Evolutionary conservation across 2,797 vertebrate genomes (phyloP), one percentile per base, ranked within the genome.

Genomic region (Lepus townsendii): DNA sequence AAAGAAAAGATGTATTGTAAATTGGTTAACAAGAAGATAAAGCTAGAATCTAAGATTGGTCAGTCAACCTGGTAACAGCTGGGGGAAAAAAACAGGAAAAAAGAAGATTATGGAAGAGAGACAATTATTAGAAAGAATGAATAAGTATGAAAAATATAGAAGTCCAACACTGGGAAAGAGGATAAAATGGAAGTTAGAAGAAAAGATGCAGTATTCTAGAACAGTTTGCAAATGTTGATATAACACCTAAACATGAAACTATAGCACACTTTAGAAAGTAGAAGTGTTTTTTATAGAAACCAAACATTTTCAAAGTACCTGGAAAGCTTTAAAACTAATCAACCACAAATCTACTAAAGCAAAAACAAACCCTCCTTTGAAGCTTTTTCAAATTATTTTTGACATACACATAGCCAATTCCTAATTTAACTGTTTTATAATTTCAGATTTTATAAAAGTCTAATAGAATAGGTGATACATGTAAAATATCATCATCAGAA

Each of bases 31-130:
- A 80, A 90, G 19, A 95, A 88, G 83, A 73, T 83, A 73, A 88
- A 88, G 65, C 90, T 82, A 90, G 83, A 97, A 93, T 91, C 27
- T 90, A 93, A 88, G 79, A 87, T 24, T 90, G 42, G 62, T 95
- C 72, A 93, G 54, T 85, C 94, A 94, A 90, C 78, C 2, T 83
- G 32, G 86, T 66, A 86, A 77, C 91, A 83, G 82, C 63, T 88
- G 63, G 13, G 19, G 24, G 60, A 14, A 30, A n/a, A 54, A 80
- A 77, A 90, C 94, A 72, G 66, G 5, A 95, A 35, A 42, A 86
- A 89, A 96, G 12, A 89, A 94, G 62, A 96, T 91, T 90, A 92
- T 52, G 50, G 30, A 92, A 42, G 71, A 66, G 62, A 91, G 14
- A 47, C 14, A 92, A 75, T 91, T 90, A 96, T 78, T 93, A 88